These are phyloP conservation scores for Microctonus aethiopoides DNA, from an alignment of 2,888 invertebrate species.

Conservation along the genomic window DNA sequence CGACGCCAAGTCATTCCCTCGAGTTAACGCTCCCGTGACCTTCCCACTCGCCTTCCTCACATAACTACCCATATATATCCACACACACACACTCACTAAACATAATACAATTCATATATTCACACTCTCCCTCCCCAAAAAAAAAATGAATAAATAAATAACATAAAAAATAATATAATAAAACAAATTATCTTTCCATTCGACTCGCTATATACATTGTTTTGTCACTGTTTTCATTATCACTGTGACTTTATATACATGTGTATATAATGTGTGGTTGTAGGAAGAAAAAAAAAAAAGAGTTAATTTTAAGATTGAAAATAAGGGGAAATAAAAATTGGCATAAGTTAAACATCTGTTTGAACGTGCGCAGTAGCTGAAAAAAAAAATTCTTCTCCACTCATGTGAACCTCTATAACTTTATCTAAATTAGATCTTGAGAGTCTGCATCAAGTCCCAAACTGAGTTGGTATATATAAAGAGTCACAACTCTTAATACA, in stretches of 20 bases:
- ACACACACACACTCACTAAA: background rate
- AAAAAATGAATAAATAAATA: conserved; percentile 12
- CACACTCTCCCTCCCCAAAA: background rate
- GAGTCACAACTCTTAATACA: background rate
- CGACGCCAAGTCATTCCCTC: conserved; percentile 41
- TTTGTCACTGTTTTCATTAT: too few species aligned
- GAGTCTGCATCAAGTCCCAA: conserved; percentile 40
- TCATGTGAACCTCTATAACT: conserved; percentile 35
- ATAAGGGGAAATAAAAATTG: background rate
- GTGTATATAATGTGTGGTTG: too few species aligned
- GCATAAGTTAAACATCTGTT: background rate
- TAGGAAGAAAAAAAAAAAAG: background rate
- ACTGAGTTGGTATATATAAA: background rate
- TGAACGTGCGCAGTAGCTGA: background rate
- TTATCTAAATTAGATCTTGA: conserved; percentile 67
- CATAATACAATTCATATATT: background rate
- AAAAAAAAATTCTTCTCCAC: conserved; percentile 22
- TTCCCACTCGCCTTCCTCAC: conserved; percentile 31
- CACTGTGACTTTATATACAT: too few species aligned
- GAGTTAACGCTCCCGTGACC: conserved; percentile 34
- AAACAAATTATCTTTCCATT: too few species aligned
- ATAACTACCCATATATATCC: background rate
- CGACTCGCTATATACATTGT: too few species aligned
- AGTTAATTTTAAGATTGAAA: background rate
- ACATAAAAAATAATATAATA: background rate